These are phyloP conservation scores for Spea multiplicata DNA, from an alignment of 2,113 vertebrate species.

Conservation along the genomic window DNA sequence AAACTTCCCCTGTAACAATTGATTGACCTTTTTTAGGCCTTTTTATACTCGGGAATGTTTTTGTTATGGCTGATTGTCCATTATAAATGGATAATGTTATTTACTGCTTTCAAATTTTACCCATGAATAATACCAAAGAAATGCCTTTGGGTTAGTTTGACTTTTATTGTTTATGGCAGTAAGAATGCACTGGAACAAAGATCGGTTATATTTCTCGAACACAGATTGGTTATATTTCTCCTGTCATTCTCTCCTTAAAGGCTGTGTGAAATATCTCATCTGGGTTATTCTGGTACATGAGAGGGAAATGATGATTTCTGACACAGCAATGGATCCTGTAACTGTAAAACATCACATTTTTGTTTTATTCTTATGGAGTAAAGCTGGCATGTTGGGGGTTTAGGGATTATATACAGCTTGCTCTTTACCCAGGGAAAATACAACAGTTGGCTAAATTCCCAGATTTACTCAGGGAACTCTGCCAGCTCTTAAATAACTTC, in stretches of 20 bases:
- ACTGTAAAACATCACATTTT: no score
- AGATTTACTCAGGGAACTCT: no score
- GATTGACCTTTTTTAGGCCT: not conserved
- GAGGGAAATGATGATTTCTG: no score
- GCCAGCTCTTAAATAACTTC: no score
- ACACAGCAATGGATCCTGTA: no score
- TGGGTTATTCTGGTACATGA: no score
- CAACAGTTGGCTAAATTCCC: no score
- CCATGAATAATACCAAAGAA: conserved; percentile 27
- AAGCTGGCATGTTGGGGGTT: no score
- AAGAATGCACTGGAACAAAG: not conserved
- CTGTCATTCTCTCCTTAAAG: not conserved
- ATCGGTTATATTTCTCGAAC: not conserved
- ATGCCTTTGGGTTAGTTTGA: conserved; percentile 33
- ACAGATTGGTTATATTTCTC: not conserved
- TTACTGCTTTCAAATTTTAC: conserved; percentile 10
- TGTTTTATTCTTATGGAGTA: no score
- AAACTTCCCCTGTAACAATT: not conserved
- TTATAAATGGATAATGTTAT: conserved; percentile 26
- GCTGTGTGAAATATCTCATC: no score
- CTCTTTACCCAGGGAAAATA: no score
- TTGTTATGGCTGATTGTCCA: conserved; percentile 24
- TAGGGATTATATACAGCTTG: no score
- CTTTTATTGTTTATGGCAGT: conserved; percentile 9
- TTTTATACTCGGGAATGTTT: not conserved